Base-by-base conservation (phyloP, 2,797 vertebrate genomes). In the Neostethus bicornis region DNA sequence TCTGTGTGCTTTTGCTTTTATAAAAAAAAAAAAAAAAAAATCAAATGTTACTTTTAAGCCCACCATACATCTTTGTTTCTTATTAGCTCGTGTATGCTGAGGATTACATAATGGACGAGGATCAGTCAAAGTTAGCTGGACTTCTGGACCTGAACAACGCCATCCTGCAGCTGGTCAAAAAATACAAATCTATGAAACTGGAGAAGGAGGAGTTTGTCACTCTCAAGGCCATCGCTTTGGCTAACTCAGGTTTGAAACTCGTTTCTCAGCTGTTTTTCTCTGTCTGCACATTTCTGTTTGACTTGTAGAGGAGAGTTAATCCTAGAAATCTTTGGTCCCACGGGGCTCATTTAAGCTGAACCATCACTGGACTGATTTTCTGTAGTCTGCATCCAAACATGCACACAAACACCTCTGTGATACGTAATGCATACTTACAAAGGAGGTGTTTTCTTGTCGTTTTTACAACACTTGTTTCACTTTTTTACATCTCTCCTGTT, bases 21-120 rank as follows among this genome's bases (percentile, higher is more conserved):
- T 10, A 0, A 52, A 37, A 24, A 26, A 28, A 13, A 4, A 29
- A 0, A 11, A 29, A 1, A 4, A 12, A n/a, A 26, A 26, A 6
- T 16, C 7, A 16, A 0, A 8, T 25, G 44, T 39, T 12, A 42
- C 39, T 25, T 56, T 5, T 21, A 47, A 14, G 21, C 11, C 59
- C 12, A 37, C 1, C 4, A 2, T 16, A 6, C 31, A 10, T 43
- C 23, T 41, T n/a, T 51, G 10, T 59, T 13, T 54, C 9, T 61
- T 21, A 46, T 4, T 12, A 90, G 93, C 86, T 99, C 51, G 97
- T 99, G 53, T 99, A 98, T 66, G 97, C 97, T 51, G 97, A 99
- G 85, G 97, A 99, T 92, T 99, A 99, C 88, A 98, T 99, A 74
- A 99, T 99, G 97, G 97, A 99, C 43, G 96, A 99, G 91, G 96